Evolutionary conservation across 2,888 invertebrate genomes (phyloP), one percentile per base, ranked within the genome.

Genomic region (Drosophila robusta): DNA sequence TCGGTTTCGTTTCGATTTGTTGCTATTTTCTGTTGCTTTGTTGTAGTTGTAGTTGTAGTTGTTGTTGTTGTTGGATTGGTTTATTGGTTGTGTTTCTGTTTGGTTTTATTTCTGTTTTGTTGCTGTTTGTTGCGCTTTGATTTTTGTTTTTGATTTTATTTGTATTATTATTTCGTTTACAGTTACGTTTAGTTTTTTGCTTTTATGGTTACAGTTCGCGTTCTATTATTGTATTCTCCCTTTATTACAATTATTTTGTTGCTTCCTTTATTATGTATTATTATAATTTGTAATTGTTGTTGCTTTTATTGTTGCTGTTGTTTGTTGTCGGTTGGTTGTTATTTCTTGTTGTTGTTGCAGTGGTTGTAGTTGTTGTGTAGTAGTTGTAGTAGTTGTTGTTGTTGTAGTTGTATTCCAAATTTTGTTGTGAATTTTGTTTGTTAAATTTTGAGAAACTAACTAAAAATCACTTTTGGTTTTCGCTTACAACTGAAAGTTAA

Each of bases 381-480:
- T 62, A 65, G 65, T 75, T 52, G 80, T 72, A 64, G 60, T 78
- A 66, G 70, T 77, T 65, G 75, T 82, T 72, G 77, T 90, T 77
- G 78, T 89, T 80, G 85, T 86, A 75, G 82, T 86, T 82, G 89
- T 89, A 87, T 82, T 90, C 90, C 89, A 90, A 90, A 89, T 89
- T 90, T 90, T 91, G 89, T 89, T 90, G 90, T 89, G 84, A 90
- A 90, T 90, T 90, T 90, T 90, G 90, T 90, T 91, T 90, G 91
- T 90, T 90, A 90, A 90, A 90, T 90, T 91, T 91, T 91, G 90
- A 89, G 90, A 91, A 91, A 91, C 90, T 90, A 92, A 91, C 90
- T 89, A 78, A 89, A 90, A 89, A 82, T 77, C 83, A 87, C 87
- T 90, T 90, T 89, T 88, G 76, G 70, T 81, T 90, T 89, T 88